Base-by-base conservation (phyloP, 1,140 invertebrate species). In the Potamilus streckersoni region DNA sequence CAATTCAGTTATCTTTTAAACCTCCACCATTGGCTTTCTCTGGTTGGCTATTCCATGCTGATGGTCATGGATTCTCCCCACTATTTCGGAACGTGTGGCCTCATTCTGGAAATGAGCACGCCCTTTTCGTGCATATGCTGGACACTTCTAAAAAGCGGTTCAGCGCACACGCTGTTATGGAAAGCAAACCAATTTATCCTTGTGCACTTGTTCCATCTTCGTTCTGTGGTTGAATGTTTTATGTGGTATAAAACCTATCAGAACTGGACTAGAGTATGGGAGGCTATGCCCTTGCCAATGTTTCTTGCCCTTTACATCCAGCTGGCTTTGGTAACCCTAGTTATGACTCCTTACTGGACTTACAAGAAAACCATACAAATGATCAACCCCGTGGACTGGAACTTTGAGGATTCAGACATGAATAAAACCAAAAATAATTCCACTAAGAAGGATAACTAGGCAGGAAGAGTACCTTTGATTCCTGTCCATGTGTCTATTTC, bases 101-200 rank as follows among this genome's bases (percentile, higher is more conserved):
- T 88, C n/a, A 79, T 86, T 57, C 69, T 88, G 17, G 86, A 88
- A 76, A 86, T 88, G 83, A 88, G 84, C 71, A 89, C 87, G 11
- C 85, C 85, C 2, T 87, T 88, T 71, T 85, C 85, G 0, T 84
- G 83, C 1, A 74, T 88, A 62, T 87, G 86, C 69, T 88, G 82
- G 83, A 86, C 85, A 27, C 76, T 88, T 2, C 74, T 88, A n/a
- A 88, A 88, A 73, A 81, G 77, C 15, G 84, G 83, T 61, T 77
- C 82, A 58, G 83, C 83, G 49, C 67, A 84, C 17, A 76, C 81
- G 8, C 58, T 82, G 6, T 66, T 86, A 0, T 89, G 87, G 87
- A 87, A 85, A 78, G 76, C 81, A 14, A 89, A 89, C 77, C 87
- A 89, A 71, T 83, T 84, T 31, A 27, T 89, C 5, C 77, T 89